Evolutionary conservation across 2,888 invertebrate species (phyloP).

Genomic region (Tiliacea aurago): DNA sequence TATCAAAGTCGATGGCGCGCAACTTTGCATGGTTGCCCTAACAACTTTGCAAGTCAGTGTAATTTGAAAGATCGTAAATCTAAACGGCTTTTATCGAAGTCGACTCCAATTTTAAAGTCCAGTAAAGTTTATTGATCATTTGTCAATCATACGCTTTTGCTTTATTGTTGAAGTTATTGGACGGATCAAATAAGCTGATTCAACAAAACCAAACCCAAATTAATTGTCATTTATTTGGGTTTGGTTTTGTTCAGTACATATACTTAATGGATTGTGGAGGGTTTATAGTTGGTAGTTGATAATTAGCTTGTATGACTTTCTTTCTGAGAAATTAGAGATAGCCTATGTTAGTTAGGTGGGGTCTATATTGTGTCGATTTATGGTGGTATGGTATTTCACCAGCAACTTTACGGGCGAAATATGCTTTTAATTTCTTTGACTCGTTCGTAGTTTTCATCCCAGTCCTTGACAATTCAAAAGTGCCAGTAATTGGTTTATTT

Average conservation of each 20-base stretch:
- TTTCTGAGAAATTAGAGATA: neutral
- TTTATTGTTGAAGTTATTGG: slow-evolving; percentile 40
- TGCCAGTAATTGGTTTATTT: too few relatives aligned
- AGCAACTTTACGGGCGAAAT: neutral
- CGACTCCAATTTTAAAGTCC: slow-evolving; percentile 62
- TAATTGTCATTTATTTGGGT: slow-evolving; percentile 32
- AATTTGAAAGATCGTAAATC: slow-evolving; percentile 63
- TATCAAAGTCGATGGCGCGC: slow-evolving; percentile 26
- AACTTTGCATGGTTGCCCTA: slow-evolving; percentile 50
- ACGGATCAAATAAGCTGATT: too few relatives aligned
- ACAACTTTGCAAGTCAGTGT: slow-evolving; percentile 38
- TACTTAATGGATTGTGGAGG: neutral
- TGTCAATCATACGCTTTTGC: slow-evolving; percentile 51
- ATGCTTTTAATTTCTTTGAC: neutral
- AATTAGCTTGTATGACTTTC: neutral
- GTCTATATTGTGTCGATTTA: neutral
- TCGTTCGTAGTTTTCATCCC: neutral
- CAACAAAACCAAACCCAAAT: too few relatives aligned
- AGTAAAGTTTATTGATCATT: slow-evolving; percentile 63
- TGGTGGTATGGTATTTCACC: neutral
- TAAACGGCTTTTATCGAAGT: slow-evolving; percentile 59
- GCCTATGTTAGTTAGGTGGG: neutral
- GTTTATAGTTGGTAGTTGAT: neutral
- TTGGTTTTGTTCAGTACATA: slow-evolving; percentile 9
- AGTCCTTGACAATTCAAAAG: too few relatives aligned